Evolutionary conservation across 1,140 invertebrate species (phyloP), one percentile per base, ranked within the genome.

Genomic region (Achroia grisella): DNA sequence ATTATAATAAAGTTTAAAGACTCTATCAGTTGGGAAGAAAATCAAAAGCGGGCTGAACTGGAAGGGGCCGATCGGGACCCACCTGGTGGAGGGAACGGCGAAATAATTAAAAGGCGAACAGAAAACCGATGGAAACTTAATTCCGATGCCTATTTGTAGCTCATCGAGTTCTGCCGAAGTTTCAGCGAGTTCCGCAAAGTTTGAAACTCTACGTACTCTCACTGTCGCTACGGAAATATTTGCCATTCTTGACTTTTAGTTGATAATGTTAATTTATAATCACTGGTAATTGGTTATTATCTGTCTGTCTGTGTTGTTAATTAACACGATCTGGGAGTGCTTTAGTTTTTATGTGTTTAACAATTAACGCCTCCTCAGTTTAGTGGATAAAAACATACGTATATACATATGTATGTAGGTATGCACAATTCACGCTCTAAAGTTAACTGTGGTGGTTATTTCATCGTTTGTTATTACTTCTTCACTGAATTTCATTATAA

Each of bases 71-170:
- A 43, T 44, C 36, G 36, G 28, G 29, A 17, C 10, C 54, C 48
- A 63, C 65, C 56, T 54, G 62, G 44, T 54, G 62, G 44, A 44
- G 45, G 57, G 61, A 11, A 28, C 10, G 13, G 51, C 57, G 56
- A 59, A 69, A 80, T 80, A 77, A 80, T 80, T 80, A 80, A 77
- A 80, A 77, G 73, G 70, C 67, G 52, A 42, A 69, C 70, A 52
- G 66, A 64, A 71, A 69, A 68, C 67, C 58, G 58, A 48, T 56
- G 53, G 62, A 58, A 72, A 77, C 70, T 75, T 68, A 67, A 71
- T 73, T 70, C 65, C 66, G 62, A 74, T 77, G 71, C 70, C 62
- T 71, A 71, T 77, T 76, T 70, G 73, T 63, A 66, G 63, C 69
- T 70, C 66, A 79, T 72, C 63, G 54, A 60, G 58, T 55, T 62